A percentile compares a stretch with the other conserved stretches of the same genome.
phyloP scores from a whole-genome alignment of 2,888 invertebrate genomes.

The Leptopilina myrica region DNA sequence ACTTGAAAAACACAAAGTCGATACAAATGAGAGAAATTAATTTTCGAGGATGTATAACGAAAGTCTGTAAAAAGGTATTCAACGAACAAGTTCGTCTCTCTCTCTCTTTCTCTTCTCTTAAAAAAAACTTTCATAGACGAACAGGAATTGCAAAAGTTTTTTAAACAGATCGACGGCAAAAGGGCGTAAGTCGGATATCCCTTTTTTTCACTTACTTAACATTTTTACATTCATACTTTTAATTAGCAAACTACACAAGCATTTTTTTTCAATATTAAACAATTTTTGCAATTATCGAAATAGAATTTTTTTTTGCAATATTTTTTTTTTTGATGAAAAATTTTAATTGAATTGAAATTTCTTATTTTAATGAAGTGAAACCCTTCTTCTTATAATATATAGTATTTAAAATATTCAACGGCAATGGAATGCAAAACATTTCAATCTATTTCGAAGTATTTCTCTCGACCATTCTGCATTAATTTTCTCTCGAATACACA shows the following conservation, averaged over 20 bases:
- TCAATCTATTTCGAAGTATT: too few species aligned
- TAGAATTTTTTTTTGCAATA: too few species aligned
- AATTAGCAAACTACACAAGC: background rate
- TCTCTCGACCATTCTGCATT: too few species aligned
- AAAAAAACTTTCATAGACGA: slow-evolving; percentile 8
- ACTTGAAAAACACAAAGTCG: background rate
- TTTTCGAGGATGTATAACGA: slow-evolving; percentile 17
- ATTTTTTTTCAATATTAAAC: background rate
- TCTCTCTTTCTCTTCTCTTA: background rate
- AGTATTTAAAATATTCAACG: too few species aligned
- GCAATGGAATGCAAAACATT: too few species aligned
- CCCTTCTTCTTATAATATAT: too few species aligned
- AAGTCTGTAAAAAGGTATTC: slow-evolving; percentile 25
- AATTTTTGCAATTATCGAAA: background rate
- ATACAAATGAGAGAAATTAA: slow-evolving; percentile 35
- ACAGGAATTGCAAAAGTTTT: slow-evolving; percentile 30
- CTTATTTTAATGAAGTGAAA: too few species aligned
- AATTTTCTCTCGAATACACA: too few species aligned
- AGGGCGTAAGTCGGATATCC: slow-evolving; percentile 30
- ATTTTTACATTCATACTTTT: slow-evolving; percentile 12
- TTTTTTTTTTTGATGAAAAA: too few species aligned
- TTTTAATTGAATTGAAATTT: too few species aligned
- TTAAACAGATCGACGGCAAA: slow-evolving; percentile 27
- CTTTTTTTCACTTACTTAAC: slow-evolving; percentile 1
- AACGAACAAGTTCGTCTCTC: slow-evolving; percentile 27